phyloP scores from a whole-genome alignment of 2,888 invertebrate genomes.

The Pocota personata region DNA sequence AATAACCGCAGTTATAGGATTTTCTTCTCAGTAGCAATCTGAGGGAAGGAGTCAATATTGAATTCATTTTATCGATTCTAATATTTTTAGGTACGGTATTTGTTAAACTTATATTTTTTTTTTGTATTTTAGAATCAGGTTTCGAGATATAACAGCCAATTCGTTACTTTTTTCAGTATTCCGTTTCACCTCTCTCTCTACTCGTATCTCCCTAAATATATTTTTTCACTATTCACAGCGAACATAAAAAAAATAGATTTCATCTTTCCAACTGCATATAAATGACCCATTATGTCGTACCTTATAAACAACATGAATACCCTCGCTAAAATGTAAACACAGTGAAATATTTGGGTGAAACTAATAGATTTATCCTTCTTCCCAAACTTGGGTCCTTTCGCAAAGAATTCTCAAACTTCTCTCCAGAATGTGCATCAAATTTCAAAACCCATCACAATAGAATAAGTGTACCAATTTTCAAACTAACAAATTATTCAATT shows the following conservation, averaged over 20 bases:
- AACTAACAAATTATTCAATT: conserved; percentile 35
- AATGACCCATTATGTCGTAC: background rate
- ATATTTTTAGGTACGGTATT: no score
- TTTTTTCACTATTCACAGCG: background rate
- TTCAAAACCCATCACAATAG: background rate
- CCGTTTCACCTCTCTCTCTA: no score
- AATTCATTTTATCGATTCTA: no score
- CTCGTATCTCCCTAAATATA: no score
- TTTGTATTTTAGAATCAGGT: no score
- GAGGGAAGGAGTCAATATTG: no score
- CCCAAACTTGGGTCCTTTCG: background rate
- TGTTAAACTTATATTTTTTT: no score
- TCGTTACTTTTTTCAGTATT: no score
- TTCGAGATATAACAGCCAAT: no score
- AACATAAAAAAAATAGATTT: background rate
- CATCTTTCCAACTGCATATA: background rate
- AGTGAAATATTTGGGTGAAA: background rate
- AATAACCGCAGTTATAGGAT: no score
- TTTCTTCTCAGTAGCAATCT: no score
- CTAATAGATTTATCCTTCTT: background rate
- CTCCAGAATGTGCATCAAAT: conserved; percentile 16
- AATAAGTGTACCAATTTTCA: conserved; percentile 17
- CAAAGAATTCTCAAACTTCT: background rate
- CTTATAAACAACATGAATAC: background rate
- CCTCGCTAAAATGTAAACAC: background rate